These are phyloP conservation scores for Cephus pulcher DNA, from an alignment of 2,888 invertebrate species.

Conservation along the genomic window DNA sequence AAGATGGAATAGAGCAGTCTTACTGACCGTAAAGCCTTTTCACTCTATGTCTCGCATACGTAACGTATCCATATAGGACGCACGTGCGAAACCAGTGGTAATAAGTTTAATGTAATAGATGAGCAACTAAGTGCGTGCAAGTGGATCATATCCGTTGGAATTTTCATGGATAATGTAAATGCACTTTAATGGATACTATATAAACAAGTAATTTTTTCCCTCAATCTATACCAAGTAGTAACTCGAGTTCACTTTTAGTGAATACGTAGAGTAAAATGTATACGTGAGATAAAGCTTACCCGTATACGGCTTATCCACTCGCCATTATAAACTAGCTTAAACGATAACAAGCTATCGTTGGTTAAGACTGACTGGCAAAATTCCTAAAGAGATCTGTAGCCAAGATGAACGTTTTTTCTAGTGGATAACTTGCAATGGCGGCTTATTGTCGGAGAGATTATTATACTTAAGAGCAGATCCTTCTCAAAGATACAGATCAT, in stretches of 20 bases:
- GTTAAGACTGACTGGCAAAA: background rate
- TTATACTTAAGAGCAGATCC: background rate
- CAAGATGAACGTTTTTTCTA: background rate
- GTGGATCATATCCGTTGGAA: background rate
- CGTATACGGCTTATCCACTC: background rate
- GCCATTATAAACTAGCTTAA: background rate
- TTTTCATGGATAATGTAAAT: background rate
- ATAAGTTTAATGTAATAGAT: conserved; percentile 22
- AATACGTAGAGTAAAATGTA: background rate
- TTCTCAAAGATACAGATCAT: background rate
- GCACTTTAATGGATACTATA: background rate
- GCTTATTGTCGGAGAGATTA: background rate
- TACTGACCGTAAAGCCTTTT: conserved; percentile 27
- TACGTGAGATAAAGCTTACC: background rate
- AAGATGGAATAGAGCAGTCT: background rate
- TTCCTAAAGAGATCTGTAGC: background rate
- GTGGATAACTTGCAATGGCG: background rate
- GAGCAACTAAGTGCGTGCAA: background rate
- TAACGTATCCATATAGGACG: conserved; percentile 11
- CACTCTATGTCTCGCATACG: conserved; percentile 15
- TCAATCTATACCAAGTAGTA: background rate
- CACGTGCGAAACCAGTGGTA: conserved; percentile 31
- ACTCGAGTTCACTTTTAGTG: background rate
- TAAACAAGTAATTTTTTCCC: background rate
- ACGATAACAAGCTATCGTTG: background rate